Percentiles rank a stretch among this genome's conserved stretches.
These are phyloP conservation scores for Octomys mimax DNA, from an alignment of 2,797 vertebrate genomes.

Conservation along the genomic window DNA sequence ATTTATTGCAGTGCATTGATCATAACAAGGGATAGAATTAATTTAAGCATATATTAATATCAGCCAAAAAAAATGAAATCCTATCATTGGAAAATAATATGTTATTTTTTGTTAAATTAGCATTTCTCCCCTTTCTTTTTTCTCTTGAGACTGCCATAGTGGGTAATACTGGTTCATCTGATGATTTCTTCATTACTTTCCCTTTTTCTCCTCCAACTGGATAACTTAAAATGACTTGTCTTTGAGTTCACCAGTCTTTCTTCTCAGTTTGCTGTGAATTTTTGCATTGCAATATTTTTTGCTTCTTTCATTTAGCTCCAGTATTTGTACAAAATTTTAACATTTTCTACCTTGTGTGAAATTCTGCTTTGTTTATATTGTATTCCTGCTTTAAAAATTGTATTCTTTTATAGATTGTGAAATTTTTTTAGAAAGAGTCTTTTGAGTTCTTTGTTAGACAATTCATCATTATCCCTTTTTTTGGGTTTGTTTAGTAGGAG, in stretches of 20 bases:
- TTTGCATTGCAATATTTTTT: neutral
- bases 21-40: neutral
- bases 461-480: neutral
- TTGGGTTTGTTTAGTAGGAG: neutral
- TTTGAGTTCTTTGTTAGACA: neutral
- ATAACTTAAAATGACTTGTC: neutral
- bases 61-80: neutral
- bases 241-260: neutral
- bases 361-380: neutral
- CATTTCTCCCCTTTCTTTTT: neutral
- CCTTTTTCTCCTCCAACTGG: neutral
- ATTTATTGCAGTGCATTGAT: neutral
- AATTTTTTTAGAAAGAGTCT: neutral
- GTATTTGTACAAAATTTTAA: neutral
- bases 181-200: neutral
- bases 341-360: neutral
- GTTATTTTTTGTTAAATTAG: neutral
- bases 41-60: neutral
- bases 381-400: neutral
- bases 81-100: neutral
- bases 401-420: neutral
- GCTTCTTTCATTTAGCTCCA: neutral
- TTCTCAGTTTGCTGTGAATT: neutral
- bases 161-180: neutral
- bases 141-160: neutral